Evolutionary conservation across 1,140 invertebrate species (phyloP), one percentile per base, ranked within the genome.

Genomic region (Araneus ventricosus): DNA sequence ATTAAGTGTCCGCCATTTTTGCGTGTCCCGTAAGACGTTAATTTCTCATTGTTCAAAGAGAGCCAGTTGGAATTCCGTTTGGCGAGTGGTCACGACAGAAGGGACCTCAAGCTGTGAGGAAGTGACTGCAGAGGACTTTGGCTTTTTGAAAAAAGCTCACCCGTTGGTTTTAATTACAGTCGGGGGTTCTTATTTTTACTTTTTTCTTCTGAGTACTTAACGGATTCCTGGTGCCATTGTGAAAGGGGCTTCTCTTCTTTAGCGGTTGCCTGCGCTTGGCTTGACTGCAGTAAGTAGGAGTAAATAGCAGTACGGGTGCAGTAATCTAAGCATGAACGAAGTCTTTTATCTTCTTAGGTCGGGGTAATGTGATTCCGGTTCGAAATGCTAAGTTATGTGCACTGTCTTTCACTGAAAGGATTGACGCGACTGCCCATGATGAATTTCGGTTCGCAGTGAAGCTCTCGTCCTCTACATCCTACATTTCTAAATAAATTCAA

Each of bases 121-220:
- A 37, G 41, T n/a, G 22, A 63, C 59, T 63, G 22, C 59, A 63
- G 20, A 63, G 70, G 30, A 37, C 30, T 20, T 75, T 75, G 27
- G 14, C 70, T 75, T 17, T 34, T 75, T 75, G 14, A 20, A 24
- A 6, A 67, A 27, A 17, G 52, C 57, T 30, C 86, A 27, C 45
- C 86, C 86, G 20, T 67, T 88, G 86, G 34, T 88, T 88, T 88
- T 88, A 88, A 88, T 88, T 88, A 70, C 59, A 6, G 2, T 70
- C 45, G 45, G 17, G 17, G 45, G 17, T 1, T 52, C 45, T 52
- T 52, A 52, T 52, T 52, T 52, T 67, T 34, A 14, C 34, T 63
- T 22, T 39, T 86, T 10, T 52, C 84, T 59, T 88, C 52, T 41
- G n/a, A 8, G 41, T 41, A 24, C 24, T 82, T 82, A 82, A 82